Percentiles rank a stretch among this genome's conserved stretches.
phyloP scores from a whole-genome alignment of 2,113 vertebrate genomes.

The Orthonyx spaldingii region DNA sequence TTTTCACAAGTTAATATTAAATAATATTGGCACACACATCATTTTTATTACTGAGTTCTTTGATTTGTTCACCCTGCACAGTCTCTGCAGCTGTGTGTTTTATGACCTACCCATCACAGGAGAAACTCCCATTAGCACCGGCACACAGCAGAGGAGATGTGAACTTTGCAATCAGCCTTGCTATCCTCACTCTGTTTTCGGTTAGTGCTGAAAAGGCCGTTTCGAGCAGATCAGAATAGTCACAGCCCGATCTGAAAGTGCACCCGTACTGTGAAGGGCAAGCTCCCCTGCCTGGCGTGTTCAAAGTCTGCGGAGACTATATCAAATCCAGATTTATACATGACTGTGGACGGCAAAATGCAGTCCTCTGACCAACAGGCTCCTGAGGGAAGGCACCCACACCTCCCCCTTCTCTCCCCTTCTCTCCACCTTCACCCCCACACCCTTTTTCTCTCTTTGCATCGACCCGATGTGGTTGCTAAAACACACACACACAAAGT shows the following conservation, averaged over 20 bases:
- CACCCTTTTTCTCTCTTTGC: background rate
- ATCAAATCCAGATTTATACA: background rate
- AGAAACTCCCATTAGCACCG: constrained; percentile 4
- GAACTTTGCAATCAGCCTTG: constrained; percentile 20
- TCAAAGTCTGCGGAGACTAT: background rate
- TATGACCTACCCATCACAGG: constrained; percentile 23
- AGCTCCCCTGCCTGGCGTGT: constrained; percentile 4
- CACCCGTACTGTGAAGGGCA: constrained; percentile 33
- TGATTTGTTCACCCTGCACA: constrained; percentile 12
- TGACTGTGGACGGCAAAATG: background rate
- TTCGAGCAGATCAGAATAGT: constrained; percentile 22
- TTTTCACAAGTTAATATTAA: constrained; percentile 48
- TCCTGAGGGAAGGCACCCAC: background rate
- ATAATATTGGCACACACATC: constrained; percentile 42
- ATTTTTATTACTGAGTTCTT: constrained; percentile 51
- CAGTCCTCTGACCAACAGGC: background rate
- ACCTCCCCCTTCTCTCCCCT: background rate
- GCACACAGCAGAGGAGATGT: background rate
- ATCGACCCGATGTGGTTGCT: background rate
- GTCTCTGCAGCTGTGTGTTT: constrained; percentile 9
- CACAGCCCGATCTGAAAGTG: background rate
- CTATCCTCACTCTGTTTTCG: background rate
- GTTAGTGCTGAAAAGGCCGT: constrained; percentile 3
- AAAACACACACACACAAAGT: background rate
- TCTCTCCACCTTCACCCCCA: background rate